Evolutionary conservation across 2,113 vertebrate genomes (phyloP).

Genomic region (Petromus typicus): DNA sequence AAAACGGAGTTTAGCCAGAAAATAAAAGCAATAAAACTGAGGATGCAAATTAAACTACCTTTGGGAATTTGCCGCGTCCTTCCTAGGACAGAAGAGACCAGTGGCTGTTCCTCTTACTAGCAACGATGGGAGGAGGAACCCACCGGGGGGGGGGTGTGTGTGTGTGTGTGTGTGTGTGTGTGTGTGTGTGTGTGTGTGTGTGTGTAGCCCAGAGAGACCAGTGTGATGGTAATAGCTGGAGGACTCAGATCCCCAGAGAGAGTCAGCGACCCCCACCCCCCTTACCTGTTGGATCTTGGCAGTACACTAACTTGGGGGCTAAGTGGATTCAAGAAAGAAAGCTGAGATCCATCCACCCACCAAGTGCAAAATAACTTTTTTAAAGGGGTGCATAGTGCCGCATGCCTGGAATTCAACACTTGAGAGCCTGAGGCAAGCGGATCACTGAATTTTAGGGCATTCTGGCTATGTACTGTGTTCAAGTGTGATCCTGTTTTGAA

Average conservation of each 20-base stretch:
- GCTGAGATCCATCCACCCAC: not conserved
- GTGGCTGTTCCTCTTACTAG: not conserved
- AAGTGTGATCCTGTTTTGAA: not conserved
- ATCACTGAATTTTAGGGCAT: not conserved
- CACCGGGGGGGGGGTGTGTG: not conserved
- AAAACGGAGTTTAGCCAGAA: not conserved
- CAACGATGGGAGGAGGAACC: not conserved
- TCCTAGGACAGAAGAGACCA: not conserved
- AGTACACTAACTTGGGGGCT: not conserved
- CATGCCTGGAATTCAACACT: not conserved
- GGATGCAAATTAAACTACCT: not conserved
- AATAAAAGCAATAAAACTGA: constrained; percentile 27
- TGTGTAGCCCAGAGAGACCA: not conserved
- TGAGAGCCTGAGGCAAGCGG: not conserved
- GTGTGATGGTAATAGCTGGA: not conserved
- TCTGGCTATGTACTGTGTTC: not conserved
- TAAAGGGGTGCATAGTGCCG: not conserved
- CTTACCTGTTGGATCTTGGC: not conserved
- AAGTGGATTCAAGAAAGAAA: not conserved
- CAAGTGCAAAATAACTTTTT: not conserved
- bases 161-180: too few species aligned
- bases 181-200: too few species aligned
- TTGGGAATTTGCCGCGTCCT: constrained; percentile 5
- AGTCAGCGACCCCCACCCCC: too few species aligned
- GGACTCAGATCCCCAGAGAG: not conserved